Percentiles rank a stretch among this genome's conserved stretches.
These are phyloP conservation scores for Alentia gelatinosa DNA, from an alignment of 2,888 invertebrate species.

Conservation along the genomic window DNA sequence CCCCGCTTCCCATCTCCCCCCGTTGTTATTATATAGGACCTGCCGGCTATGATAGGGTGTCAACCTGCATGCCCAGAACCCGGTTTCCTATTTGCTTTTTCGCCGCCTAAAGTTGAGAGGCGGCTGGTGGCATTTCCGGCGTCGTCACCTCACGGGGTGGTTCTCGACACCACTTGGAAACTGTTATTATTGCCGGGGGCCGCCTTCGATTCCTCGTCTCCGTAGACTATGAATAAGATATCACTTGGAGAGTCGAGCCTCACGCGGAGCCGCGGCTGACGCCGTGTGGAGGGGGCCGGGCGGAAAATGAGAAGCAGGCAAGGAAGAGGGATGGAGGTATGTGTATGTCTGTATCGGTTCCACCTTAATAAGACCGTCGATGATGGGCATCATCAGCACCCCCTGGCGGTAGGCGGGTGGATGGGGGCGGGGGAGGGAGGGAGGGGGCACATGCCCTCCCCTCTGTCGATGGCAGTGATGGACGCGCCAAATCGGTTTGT, in stretches of 20 bases:
- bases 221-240: neutral
- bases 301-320: too few species aligned
- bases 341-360: too few species aligned
- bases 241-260: too few species aligned
- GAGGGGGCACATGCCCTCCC: neutral
- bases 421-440: neutral
- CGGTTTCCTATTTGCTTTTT: too few species aligned
- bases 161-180: neutral
- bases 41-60: too few species aligned
- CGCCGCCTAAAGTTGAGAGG: too few species aligned
- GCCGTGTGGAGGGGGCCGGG: too few species aligned
- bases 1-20: neutral
- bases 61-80: too few species aligned
- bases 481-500: neutral
- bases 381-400: neutral
- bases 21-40: too few species aligned
- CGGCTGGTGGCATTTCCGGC: too few species aligned
- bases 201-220: neutral
- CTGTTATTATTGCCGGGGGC: neutral
- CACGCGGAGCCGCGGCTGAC: too few species aligned
- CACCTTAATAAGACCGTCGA: too few species aligned
- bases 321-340: neutral
- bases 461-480: neutral
- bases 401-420: neutral
- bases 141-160: neutral